phyloP scores from a whole-genome alignment of 37 sponge, comb jelly and placozoan species.

The Beroe ovata region DNA sequence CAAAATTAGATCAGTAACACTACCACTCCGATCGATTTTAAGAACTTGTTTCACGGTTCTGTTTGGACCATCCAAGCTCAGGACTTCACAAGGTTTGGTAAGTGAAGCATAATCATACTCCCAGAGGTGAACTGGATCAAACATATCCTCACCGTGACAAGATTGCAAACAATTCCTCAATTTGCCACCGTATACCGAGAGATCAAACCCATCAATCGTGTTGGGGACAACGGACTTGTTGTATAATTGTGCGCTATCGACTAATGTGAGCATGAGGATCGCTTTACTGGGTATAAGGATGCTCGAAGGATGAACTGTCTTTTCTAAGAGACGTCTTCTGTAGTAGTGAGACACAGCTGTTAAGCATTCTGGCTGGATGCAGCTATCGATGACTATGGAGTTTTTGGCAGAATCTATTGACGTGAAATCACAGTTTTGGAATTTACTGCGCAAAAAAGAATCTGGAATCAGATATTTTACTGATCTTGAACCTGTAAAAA shows the following conservation, averaged over 20 bases:
- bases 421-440: background rate
- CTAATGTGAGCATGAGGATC: background rate
- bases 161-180: background rate
- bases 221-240: background rate
- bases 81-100: background rate
- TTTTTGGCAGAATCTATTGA: background rate
- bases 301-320: background rate
- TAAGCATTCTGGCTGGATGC: background rate
- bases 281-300: background rate
- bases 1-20: background rate
- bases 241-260: background rate
- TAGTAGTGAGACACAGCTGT: background rate
- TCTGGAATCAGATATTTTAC: background rate
- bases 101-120: constrained; percentile 13
- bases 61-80: background rate
- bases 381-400: background rate
- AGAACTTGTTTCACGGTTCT: background rate
- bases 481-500: background rate
- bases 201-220: background rate
- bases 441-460: background rate
- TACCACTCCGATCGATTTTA: background rate
- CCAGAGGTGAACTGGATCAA: constrained; percentile 15
- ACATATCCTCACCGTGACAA: background rate
- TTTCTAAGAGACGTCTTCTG: background rate
- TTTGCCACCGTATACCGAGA: background rate